A percentile compares a stretch with the other conserved stretches of the same genome.
phyloP scores from a whole-genome alignment of 2,888 invertebrate species.

The Pegoplata infirma region DNA sequence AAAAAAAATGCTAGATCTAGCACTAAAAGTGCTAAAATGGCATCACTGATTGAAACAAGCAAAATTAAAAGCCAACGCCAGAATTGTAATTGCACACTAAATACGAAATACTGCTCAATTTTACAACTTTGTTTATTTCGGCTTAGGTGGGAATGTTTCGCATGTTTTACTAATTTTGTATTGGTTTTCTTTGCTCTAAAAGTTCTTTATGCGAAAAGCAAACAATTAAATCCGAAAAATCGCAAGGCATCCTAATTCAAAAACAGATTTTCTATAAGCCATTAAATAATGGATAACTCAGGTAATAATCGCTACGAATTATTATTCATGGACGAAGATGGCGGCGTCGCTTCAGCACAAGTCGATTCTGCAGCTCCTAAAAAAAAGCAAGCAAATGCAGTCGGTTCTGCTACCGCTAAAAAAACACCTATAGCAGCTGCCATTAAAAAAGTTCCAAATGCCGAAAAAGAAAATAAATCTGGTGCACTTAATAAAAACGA shows the following conservation, averaged over 20 bases:
- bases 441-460: conserved; percentile 61
- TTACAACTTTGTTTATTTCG: too few relatives aligned
- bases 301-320: conserved; percentile 76
- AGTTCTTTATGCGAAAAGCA: too few relatives aligned
- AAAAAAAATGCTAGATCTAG: too few relatives aligned
- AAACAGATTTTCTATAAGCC: neutral
- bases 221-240: conserved; percentile 24
- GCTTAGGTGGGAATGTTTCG: too few relatives aligned
- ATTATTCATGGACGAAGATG: conserved; percentile 75
- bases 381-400: conserved; percentile 66
- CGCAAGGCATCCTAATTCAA: conserved; percentile 15
- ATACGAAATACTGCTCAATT: too few relatives aligned
- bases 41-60: too few relatives aligned
- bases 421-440: conserved; percentile 17
- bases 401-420: conserved; percentile 32
- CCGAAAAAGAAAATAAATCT: conserved; percentile 76
- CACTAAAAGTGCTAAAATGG: too few relatives aligned
- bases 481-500: conserved; percentile 69
- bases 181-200: too few relatives aligned
- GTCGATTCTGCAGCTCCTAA: conserved; percentile 50
- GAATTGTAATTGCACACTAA: too few relatives aligned
- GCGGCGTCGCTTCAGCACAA: conserved; percentile 39
- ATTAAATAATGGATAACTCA: conserved; percentile 71
- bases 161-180: too few relatives aligned
- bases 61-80: too few relatives aligned